phyloP scores from a whole-genome alignment of 2,888 invertebrate species.

The Gari tellinella region DNA sequence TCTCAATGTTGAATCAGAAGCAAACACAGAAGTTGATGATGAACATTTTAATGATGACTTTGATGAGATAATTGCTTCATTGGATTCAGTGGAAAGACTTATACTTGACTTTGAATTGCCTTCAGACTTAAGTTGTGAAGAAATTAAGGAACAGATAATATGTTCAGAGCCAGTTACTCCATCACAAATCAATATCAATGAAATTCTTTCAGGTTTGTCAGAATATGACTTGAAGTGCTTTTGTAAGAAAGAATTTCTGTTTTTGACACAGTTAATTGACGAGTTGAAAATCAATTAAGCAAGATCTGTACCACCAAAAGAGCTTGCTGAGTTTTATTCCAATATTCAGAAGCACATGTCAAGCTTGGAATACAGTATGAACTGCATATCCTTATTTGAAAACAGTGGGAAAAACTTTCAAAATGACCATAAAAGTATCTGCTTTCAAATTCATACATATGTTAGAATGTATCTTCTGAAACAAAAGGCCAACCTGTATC shows the following conservation, averaged over 20 bases:
- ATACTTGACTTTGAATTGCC: slow-evolving; percentile 10
- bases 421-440: slow-evolving; percentile 4
- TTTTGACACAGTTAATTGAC: slow-evolving; percentile 1
- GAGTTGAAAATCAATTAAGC: background rate
- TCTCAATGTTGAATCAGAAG: too few species aligned
- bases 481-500: too few species aligned
- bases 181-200: slow-evolving; percentile 5
- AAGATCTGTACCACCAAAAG: slow-evolving; percentile 3
- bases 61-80: slow-evolving; percentile 2
- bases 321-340: background rate
- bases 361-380: slow-evolving; percentile 12
- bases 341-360: slow-evolving; percentile 12
- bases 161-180: slow-evolving; percentile 2
- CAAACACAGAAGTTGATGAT: too few species aligned
- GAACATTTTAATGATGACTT: slow-evolving; percentile 29
- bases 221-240: background rate
- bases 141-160: background rate
- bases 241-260: slow-evolving; percentile 7
- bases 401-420: slow-evolving; percentile 5
- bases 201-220: slow-evolving; percentile 3
- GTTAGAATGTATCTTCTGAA: too few species aligned
- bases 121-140: background rate
- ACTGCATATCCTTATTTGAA: slow-evolving; percentile 14
- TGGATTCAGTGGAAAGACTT: background rate
- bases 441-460: slow-evolving; percentile 13